Percentiles rank a stretch among this genome's conserved stretches.
Conservation (phyloP, 2,113 vertebrate genomes). For the Neogale vison region DNA sequence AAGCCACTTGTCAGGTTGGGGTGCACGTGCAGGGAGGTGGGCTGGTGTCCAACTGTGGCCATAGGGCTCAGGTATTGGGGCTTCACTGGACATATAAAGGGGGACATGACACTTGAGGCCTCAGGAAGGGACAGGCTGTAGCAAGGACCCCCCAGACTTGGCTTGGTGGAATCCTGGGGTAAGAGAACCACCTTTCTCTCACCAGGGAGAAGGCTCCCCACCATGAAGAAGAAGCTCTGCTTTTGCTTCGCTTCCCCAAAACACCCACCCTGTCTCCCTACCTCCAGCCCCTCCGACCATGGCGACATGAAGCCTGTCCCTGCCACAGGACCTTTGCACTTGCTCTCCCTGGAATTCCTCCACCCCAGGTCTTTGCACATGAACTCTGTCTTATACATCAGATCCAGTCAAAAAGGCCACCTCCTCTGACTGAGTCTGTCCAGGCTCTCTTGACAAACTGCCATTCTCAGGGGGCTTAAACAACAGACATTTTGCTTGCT, state of each 20-base stretch:
- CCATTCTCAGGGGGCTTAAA: background rate
- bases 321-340: background rate
- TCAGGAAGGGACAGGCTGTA: background rate
- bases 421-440: background rate
- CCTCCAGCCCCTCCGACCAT: background rate
- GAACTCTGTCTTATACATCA: background rate
- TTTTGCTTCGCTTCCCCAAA: no score
- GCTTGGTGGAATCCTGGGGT: background rate
- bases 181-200: background rate
- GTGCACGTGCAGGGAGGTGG: background rate
- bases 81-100: background rate
- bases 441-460: background rate
- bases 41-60: background rate
- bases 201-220: background rate
- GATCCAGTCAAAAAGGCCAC: background rate
- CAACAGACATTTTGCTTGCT: background rate
- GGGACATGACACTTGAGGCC: no score
- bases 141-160: background rate
- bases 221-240: background rate
- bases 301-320: background rate
- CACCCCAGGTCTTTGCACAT: background rate
- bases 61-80: background rate
- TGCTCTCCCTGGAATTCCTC: background rate
- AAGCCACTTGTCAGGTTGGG: rapidly evolving
- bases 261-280: rapidly evolving